These are phyloP conservation scores for Pterocles gutturalis DNA, from an alignment of 2,113 vertebrate species.

Conservation along the genomic window DNA sequence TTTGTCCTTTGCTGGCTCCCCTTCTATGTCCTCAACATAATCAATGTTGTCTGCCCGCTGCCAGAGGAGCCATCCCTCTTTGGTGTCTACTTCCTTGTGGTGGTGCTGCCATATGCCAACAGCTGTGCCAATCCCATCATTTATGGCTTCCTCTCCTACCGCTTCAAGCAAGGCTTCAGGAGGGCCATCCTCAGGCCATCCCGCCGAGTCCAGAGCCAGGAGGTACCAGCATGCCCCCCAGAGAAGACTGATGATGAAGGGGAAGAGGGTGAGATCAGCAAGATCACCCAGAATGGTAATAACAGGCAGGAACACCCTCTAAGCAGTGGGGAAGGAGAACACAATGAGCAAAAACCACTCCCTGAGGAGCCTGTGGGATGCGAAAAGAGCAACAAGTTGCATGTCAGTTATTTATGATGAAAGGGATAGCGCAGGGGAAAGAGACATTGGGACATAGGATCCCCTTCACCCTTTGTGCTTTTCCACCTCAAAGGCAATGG, in stretches of 20 bases:
- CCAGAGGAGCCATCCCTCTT: slow-evolving; percentile 87
- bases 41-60: slow-evolving; percentile 90
- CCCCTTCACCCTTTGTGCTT: background rate
- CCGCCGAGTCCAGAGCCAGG: slow-evolving; percentile 84
- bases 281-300: slow-evolving; percentile 84
- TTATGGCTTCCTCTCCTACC: slow-evolving; percentile 94
- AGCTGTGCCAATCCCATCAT: slow-evolving; percentile 96
- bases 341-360: slow-evolving; percentile 67
- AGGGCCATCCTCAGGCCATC: slow-evolving; percentile 87
- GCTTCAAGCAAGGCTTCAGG: slow-evolving; percentile 93
- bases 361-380: slow-evolving; percentile 62
- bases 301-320: slow-evolving; percentile 38
- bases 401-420: slow-evolving; percentile 85
- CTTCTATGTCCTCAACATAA: slow-evolving; percentile 92
- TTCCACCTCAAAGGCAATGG: background rate
- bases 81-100: slow-evolving; percentile 92
- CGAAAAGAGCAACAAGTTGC: slow-evolving; percentile 75
- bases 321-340: slow-evolving; percentile 42
- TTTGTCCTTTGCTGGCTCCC: slow-evolving; percentile 95
- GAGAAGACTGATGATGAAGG: slow-evolving; percentile 70
- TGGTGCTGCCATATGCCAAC: slow-evolving; percentile 95
- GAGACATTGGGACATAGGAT: background rate
- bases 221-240: slow-evolving; percentile 34
- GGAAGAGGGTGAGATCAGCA: slow-evolving; percentile 71
- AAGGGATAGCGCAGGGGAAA: background rate